Evolutionary conservation across 2,797 vertebrate genomes (phyloP), one percentile per base, ranked within the genome.

Genomic region (Heliangelus exortis): DNA sequence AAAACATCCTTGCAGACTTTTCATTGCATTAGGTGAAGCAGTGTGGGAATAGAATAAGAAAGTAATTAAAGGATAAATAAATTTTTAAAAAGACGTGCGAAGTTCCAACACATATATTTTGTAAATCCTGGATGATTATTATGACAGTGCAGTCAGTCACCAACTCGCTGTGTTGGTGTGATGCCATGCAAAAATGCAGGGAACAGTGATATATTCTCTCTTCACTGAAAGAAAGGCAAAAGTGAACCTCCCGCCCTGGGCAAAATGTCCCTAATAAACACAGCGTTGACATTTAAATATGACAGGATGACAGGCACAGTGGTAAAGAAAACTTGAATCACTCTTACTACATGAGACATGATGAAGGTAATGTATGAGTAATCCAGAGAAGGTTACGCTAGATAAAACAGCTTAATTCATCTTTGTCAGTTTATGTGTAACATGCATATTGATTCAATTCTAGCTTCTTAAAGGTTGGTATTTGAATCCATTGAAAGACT

Each of bases 391-490:
- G 54, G 65, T 69, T 91, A 68, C 58, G n/a, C 87, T 55, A 92
- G 84, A 91, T 80, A 84, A 95, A 96, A 93, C 66, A 79, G 72
- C 45, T 91, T 96, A 92, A 97, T 96, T 93, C 65, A 73, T 96
- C 88, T 95, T 82, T 95, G 84, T 93, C 93, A 94, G 48, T 71
- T 91, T 58, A 53, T 76, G 59, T 73, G n/a, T 68, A 92, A 76
- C 74, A 43, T 74, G 65, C 26, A 76, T 86, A 95, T 92, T 93
- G 93, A 94, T 92, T 90, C 73, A 84, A 2, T 87, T 67, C 75
- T 83, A 48, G 6, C 21, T 79, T 71, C 68, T 78, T 69, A 87
- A 93, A 94, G 29, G 17, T 34, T 93, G 43, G n/a, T 54, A 68
- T 95, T 89, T 92, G 11, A 93, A 88, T 87, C 41, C 28, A 15